Conservation (phyloP, 2,113 vertebrate species). For the Catharus bicknelli region DNA sequence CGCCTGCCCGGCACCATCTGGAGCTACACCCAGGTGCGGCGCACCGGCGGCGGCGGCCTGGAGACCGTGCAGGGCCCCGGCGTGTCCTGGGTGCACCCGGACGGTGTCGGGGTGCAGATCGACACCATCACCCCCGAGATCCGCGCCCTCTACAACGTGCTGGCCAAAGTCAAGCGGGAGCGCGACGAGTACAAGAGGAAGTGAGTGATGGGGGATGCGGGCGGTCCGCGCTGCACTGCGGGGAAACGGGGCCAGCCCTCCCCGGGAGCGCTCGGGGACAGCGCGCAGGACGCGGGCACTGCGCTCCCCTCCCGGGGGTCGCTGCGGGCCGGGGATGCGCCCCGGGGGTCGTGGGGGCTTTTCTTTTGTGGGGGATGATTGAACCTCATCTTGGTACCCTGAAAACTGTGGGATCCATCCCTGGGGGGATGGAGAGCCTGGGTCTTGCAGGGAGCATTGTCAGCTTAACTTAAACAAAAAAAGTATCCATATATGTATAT, state of each 20-base stretch:
- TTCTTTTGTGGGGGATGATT: background rate
- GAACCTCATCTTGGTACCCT: background rate
- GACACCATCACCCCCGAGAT: conserved; percentile 98
- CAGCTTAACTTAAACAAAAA: background rate
- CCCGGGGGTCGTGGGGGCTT: background rate
- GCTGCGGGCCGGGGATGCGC: background rate
- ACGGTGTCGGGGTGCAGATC: conserved; percentile 96
- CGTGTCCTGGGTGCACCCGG: conserved; percentile 93
- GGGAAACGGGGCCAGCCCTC: background rate
- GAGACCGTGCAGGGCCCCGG: conserved; percentile 88
- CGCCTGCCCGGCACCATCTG: no score
- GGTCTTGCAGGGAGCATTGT: background rate
- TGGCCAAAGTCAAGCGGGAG: conserved; percentile 95
- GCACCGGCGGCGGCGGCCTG: conserved; percentile 77
- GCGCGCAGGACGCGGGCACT: background rate
- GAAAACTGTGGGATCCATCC: background rate
- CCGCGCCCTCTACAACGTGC: conserved; percentile 93
- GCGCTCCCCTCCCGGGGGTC: background rate
- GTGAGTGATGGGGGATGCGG: conserved; percentile 72
- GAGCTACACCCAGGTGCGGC: conserved; percentile 79
- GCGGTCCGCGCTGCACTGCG: background rate
- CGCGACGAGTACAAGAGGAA: conserved; percentile 94
- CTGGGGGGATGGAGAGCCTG: background rate
- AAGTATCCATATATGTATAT: background rate
- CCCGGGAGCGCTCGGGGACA: background rate